A percentile compares a stretch with the other conserved stretches of the same genome.
Conservation (phyloP, 2,888 invertebrate genomes). For the Erannis defoliaria region DNA sequence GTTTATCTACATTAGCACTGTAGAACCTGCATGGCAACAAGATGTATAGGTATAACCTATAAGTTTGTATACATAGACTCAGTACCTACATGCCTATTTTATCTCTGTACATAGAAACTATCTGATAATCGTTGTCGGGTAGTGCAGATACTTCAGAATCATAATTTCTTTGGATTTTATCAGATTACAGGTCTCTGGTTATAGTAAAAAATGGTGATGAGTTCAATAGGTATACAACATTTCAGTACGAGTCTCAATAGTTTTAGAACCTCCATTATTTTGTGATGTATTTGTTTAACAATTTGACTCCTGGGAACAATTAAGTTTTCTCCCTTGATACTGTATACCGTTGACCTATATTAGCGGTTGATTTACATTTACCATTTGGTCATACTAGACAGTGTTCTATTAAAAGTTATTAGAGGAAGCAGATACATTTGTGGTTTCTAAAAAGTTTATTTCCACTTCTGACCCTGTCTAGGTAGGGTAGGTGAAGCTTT, state of each 20-base stretch:
- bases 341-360: no score
- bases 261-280: background rate
- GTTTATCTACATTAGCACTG: conserved; percentile 53
- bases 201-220: conserved; percentile 9
- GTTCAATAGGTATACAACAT: background rate
- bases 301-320: background rate
- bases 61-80: conserved; percentile 65
- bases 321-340: no score
- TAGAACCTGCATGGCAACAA: conserved; percentile 47
- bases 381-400: no score
- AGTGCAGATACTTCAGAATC: conserved; percentile 58
- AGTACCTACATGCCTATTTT: conserved; percentile 51
- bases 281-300: background rate
- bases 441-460: no score
- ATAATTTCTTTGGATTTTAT: conserved; percentile 52
- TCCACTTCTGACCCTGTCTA: no score
- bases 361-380: no score
- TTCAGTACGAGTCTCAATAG: no score
- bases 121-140: conserved; percentile 66
- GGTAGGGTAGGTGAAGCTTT: no score
- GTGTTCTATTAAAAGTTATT: no score
- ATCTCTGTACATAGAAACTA: conserved; percentile 65
- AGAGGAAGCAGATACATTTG: no score
- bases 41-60: conserved; percentile 76
- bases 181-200: conserved; percentile 42